A percentile compares a stretch with the other conserved stretches of the same genome.
Evolutionary conservation across 2,888 invertebrate genomes (phyloP).

Genomic region (Podotricha telesiphe): DNA sequence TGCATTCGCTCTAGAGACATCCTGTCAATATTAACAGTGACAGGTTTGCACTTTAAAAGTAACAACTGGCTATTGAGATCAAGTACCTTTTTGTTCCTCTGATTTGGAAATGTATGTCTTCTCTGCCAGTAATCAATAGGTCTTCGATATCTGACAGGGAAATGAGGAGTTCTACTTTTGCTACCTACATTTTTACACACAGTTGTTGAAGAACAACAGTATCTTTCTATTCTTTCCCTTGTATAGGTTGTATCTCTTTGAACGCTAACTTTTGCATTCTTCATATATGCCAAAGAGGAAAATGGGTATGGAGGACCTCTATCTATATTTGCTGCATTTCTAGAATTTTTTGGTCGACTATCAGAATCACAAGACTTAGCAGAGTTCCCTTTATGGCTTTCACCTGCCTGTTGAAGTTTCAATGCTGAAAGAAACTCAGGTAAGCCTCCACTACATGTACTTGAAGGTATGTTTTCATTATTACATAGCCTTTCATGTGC

Average conservation of each 20-base stretch:
- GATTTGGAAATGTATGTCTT: slow-evolving; percentile 69
- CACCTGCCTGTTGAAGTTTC: slow-evolving; percentile 60
- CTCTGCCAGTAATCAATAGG: slow-evolving; percentile 79
- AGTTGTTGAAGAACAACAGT: slow-evolving; percentile 64
- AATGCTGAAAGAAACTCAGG: slow-evolving; percentile 72
- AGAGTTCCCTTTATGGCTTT: slow-evolving; percentile 45
- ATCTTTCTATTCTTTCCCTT: slow-evolving; percentile 73
- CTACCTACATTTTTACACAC: slow-evolving; percentile 65
- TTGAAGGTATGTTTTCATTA: slow-evolving; percentile 58
- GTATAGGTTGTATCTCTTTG: slow-evolving; percentile 66
- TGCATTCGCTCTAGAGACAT: slow-evolving; percentile 73
- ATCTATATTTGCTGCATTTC: slow-evolving; percentile 67
- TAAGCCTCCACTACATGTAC: slow-evolving; percentile 59
- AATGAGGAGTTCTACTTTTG: slow-evolving; percentile 70
- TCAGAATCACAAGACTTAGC: slow-evolving; percentile 50
- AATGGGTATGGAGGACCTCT: slow-evolving; percentile 77
- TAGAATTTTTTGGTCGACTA: slow-evolving; percentile 59
- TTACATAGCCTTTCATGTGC: slow-evolving; percentile 78
- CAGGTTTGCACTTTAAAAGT: slow-evolving; percentile 76
- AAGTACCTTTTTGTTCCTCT: slow-evolving; percentile 71
- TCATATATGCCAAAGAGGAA: slow-evolving; percentile 75
- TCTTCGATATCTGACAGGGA: slow-evolving; percentile 70
- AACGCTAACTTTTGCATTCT: slow-evolving; percentile 63
- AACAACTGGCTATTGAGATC: slow-evolving; percentile 77
- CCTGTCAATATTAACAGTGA: slow-evolving; percentile 72